Conservation (phyloP, 2,113 vertebrate genomes). For the Phrynocephalus versicolor region DNA sequence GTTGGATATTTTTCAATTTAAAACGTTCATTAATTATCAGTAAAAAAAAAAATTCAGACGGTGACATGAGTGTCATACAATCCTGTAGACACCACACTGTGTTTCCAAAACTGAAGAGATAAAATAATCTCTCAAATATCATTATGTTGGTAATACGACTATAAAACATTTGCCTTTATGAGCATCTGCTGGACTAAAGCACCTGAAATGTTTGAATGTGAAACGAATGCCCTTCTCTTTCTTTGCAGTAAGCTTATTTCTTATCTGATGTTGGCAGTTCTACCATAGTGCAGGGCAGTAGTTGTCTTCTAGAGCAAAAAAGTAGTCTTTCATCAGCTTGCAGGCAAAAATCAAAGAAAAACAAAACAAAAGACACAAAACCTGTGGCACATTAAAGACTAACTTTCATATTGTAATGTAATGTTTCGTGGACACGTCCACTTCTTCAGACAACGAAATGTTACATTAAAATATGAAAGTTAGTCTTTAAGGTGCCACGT, state of each 20-base stretch:
- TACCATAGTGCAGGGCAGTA: not conserved
- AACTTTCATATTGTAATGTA: too few species aligned
- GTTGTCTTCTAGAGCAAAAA: not conserved
- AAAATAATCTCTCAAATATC: not conserved
- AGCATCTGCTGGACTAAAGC: not conserved
- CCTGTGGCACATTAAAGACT: too few species aligned
- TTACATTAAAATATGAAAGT: too few species aligned
- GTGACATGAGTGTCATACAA: not conserved
- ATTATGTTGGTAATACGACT: not conserved
- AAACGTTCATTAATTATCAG: not conserved
- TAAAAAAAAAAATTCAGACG: not conserved
- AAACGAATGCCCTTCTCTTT: not conserved
- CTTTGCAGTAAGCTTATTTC: not conserved
- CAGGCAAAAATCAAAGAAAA: too few species aligned
- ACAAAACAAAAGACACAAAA: too few species aligned
- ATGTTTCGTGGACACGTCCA: too few species aligned
- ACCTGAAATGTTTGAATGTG: not conserved
- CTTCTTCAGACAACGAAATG: too few species aligned
- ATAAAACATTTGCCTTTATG: not conserved
- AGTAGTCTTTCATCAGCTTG: not conserved
- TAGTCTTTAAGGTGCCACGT: too few species aligned
- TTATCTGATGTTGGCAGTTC: not conserved
- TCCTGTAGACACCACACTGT: not conserved
- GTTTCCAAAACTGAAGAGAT: not conserved
- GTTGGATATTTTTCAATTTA: not conserved